Evolutionary conservation across 2,888 invertebrate species (phyloP), one percentile per base, ranked within the genome.

Genomic region (Odontocerum albicorne): DNA sequence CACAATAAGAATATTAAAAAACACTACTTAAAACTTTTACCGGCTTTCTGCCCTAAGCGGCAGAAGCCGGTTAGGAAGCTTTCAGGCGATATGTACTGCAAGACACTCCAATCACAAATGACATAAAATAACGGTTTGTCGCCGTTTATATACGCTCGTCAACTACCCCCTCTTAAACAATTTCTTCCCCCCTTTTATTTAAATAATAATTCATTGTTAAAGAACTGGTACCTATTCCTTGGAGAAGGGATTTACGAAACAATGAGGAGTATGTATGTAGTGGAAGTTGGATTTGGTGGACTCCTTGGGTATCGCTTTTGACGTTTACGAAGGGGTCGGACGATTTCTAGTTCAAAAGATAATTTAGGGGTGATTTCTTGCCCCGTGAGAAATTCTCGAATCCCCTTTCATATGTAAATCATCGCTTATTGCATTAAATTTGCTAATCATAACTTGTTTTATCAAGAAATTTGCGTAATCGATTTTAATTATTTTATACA

Each of bases 211-310:
- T n/a, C 31, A 16, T 50, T 43, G 36, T 43, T 27, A 6, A 31
- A 27, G n/a, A 38, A 50, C 50, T 35, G 50, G 50, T 50, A 50
- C 42, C 43, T 43, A 8, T n/a, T n/a, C n/a, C n/a, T n/a, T n/a
- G n/a, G n/a, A n/a, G n/a, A n/a, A n/a, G n/a, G n/a, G n/a, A n/a
- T n/a, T n/a, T n/a, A n/a, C n/a, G n/a, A n/a, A n/a, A n/a, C n/a
- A n/a, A n/a, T n/a, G n/a, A n/a, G n/a, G n/a, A n/a, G n/a, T n/a
- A n/a, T n/a, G n/a, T n/a, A n/a, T n/a, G n/a, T n/a, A n/a, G n/a
- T n/a, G n/a, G n/a, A n/a, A n/a, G n/a, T n/a, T n/a, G n/a, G n/a
- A n/a, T n/a, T n/a, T n/a, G n/a, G n/a, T n/a, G n/a, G 33, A 45
- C 33, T 45, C 33, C 45, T 45, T 45, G 19, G 45, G 45, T 20